Percentiles rank a stretch among this genome's conserved stretches.
Evolutionary conservation across 2,888 invertebrate genomes (phyloP).

Genomic region (Drosophila birchii): DNA sequence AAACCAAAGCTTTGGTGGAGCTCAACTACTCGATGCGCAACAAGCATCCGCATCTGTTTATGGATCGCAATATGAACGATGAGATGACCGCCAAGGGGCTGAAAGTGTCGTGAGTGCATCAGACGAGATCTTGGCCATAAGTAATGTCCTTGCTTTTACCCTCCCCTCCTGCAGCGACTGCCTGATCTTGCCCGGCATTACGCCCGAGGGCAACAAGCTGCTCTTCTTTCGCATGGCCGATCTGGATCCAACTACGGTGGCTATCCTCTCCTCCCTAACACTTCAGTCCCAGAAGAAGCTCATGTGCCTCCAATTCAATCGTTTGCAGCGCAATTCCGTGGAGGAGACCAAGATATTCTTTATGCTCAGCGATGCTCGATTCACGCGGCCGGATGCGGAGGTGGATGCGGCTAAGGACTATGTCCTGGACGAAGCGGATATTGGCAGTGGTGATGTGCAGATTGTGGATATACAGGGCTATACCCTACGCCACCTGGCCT

Average conservation of each 20-base stretch:
- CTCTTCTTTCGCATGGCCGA: conserved; percentile 72
- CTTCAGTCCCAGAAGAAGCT: not conserved
- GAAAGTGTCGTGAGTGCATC: conserved; percentile 59
- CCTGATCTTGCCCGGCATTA: conserved; percentile 75
- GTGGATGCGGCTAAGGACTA: not conserved
- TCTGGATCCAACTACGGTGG: conserved; percentile 75
- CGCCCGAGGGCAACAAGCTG: conserved; percentile 75
- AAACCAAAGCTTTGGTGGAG: conserved; percentile 78
- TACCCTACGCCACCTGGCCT: conserved; percentile 87
- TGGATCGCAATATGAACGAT: conserved; percentile 85
- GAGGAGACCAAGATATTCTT: conserved; percentile 79
- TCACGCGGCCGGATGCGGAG: conserved; percentile 55
- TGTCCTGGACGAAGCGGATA: conserved; percentile 83
- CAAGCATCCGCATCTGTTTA: conserved; percentile 86
- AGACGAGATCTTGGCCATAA: not conserved
- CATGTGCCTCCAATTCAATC: not conserved
- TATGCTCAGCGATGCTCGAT: conserved; percentile 75
- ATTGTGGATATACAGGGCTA: conserved; percentile 89
- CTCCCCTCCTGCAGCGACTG: conserved; percentile 66
- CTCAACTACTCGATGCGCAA: conserved; percentile 85
- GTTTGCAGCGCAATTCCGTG: conserved; percentile 67
- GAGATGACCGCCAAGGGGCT: conserved; percentile 64
- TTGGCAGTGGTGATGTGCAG: conserved; percentile 88
- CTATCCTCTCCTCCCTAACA: not conserved
- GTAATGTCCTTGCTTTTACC: too few species aligned